Evolutionary conservation across 1,140 invertebrate species (phyloP).

Genomic region (Apis cerana): DNA sequence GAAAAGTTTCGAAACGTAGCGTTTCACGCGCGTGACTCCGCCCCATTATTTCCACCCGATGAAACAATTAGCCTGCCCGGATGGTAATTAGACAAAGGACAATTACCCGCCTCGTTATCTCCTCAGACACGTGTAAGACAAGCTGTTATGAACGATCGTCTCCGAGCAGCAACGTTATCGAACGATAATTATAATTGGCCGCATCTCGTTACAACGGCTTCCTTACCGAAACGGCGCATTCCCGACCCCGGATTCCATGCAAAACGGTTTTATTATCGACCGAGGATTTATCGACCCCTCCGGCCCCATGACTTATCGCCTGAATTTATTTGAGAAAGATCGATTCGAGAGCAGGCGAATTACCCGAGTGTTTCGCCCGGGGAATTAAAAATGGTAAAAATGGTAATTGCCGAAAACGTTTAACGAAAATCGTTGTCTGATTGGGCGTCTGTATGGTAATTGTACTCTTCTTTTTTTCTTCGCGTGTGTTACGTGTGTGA

Average conservation of each 20-base stretch:
- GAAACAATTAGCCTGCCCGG: conserved; percentile 70
- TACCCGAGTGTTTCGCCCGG: neutral
- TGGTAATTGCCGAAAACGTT: neutral
- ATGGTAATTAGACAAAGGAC: conserved; percentile 65
- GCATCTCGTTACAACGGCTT: conserved; percentile 22
- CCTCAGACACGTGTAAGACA: conserved; percentile 59
- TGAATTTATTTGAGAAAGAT: neutral
- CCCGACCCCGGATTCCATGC: conserved; percentile 6
- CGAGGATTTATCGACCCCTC: conserved; percentile 14
- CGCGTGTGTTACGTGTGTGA: no score
- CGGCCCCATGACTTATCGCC: conserved; percentile 11
- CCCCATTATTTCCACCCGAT: conserved; percentile 68
- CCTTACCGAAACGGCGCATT: conserved; percentile 21
- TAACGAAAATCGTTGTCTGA: neutral
- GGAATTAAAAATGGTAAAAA: neutral
- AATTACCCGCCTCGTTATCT: conserved; percentile 64
- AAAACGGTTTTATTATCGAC: conserved; percentile 25
- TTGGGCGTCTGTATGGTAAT: neutral
- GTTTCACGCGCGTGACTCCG: conserved; percentile 59
- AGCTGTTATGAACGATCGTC: conserved; percentile 56
- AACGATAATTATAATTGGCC: conserved; percentile 41
- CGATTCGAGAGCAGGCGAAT: neutral
- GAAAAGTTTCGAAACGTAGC: neutral
- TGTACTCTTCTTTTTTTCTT: neutral
- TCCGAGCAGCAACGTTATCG: conserved; percentile 27